phyloP scores from a whole-genome alignment of 1,140 invertebrate species.

The Drosophila melanogaster region Release_6_plus_ISO1_MT NT_033779.5:2512501-2513000 shows the following conservation, averaged over 20 bases:
- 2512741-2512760: not conserved
- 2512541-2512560: not conserved
- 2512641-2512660: no score
- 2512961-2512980: constrained; percentile 39
- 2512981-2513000: constrained; percentile 16
- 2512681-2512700: no score
- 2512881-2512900: constrained; percentile 17
- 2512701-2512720: not conserved
- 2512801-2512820: constrained; percentile 70
- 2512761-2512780: constrained; percentile 19
- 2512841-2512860: constrained; percentile 19
- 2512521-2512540: not conserved
- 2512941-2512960: constrained; percentile 13
- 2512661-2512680: no score
- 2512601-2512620: no score
- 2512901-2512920: constrained; percentile 24
- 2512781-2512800: constrained; percentile 63
- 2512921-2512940: constrained; percentile 45
- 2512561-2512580: no score
- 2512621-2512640: no score
- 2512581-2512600: no score
- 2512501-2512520: constrained; percentile 9
- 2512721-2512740: not conserved
- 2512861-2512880: constrained; percentile 11
- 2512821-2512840: constrained; percentile 56